Base-by-base conservation (phyloP, 2,797 vertebrate species). In the Lophotriccus pileatus region DNA sequence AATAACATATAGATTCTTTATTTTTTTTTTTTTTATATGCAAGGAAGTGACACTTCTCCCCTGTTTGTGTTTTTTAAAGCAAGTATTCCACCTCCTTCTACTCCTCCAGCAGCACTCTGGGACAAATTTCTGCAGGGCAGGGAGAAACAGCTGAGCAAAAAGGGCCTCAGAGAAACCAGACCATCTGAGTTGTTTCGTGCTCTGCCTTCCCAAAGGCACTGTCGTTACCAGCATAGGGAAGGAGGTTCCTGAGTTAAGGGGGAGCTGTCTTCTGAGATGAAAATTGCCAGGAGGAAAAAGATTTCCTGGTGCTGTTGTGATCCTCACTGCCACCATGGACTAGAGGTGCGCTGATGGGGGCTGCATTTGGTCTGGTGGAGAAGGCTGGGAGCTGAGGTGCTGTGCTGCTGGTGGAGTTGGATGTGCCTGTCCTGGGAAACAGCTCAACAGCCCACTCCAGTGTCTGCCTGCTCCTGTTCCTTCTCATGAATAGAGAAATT, bases 281-380 rank as follows among this genome's bases (percentile, higher is more conserved):
- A 50, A 22, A n/a, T 60, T 63, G 74, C 2, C 7, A 5, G 12
- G n/a, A 79, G 11, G 19, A 47, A 55, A 68, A 77, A 39, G n/a
- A 23, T 68, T 56, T 52, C 14, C 55, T 5, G 2, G 6, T 76
- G 58, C 30, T 17, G 1, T 7, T 39, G 49, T 39, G 25, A 34
- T 64, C 19, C 37, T 64, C 10, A 15, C 46, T 68, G 49, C 34
- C 14, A 22, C 47, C n/a, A 1, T 1, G 3, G 56, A 36, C 22
- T 22, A 19, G 62, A 58, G 23, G 16, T 58, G 52, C 25, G 23
- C 25, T 0, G 1, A 4, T 0, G 1, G 19, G 43, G 15, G 15
- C 25, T 76, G 37, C 4, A 0, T 64, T 72, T 79, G 76, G 9
- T n/a, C 34, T 41, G 37, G 20, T n/a, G 69, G 66, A 53, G 32